These are phyloP conservation scores for Folsomia manolachei DNA, from an alignment of 2,888 invertebrate genomes.

Conservation along the genomic window DNA sequence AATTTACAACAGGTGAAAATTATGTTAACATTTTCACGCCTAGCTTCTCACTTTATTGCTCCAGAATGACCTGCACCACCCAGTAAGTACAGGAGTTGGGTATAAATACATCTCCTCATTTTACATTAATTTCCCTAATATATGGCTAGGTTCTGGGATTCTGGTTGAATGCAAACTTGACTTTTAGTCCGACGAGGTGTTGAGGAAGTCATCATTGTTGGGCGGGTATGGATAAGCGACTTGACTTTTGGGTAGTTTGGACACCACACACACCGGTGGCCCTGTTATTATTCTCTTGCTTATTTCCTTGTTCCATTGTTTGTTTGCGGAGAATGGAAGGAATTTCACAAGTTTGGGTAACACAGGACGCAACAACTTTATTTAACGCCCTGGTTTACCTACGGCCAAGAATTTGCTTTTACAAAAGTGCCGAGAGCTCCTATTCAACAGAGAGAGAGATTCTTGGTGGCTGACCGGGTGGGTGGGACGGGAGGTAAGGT, in stretches of 20 bases:
- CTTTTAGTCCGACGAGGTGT: neutral
- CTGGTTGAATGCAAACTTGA: too few species aligned
- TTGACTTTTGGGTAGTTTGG: neutral
- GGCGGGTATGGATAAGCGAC: neutral
- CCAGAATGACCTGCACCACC: neutral
- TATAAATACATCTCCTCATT: too few species aligned
- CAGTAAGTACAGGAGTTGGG: too few species aligned
- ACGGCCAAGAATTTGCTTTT: slow-evolving; percentile 19
- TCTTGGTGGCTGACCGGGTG: neutral
- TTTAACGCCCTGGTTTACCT: slow-evolving; percentile 8
- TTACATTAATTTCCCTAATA: too few species aligned
- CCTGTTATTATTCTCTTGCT: too few species aligned
- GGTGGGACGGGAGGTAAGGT: too few species aligned
- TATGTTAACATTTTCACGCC: slow-evolving; percentile 21
- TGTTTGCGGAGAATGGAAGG: neutral
- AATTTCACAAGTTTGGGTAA: slow-evolving; percentile 19
- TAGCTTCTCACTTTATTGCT: slow-evolving; percentile 16
- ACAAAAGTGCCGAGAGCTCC: too few species aligned
- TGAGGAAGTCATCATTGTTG: neutral
- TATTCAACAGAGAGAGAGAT: too few species aligned
- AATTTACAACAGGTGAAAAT: slow-evolving; percentile 23
- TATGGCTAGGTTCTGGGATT: too few species aligned
- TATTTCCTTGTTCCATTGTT: neutral
- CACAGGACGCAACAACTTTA: neutral
- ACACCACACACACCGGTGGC: too few species aligned